These are phyloP conservation scores for Malacosoma neustria DNA, from an alignment of 2,888 invertebrate species.

Conservation along the genomic window DNA sequence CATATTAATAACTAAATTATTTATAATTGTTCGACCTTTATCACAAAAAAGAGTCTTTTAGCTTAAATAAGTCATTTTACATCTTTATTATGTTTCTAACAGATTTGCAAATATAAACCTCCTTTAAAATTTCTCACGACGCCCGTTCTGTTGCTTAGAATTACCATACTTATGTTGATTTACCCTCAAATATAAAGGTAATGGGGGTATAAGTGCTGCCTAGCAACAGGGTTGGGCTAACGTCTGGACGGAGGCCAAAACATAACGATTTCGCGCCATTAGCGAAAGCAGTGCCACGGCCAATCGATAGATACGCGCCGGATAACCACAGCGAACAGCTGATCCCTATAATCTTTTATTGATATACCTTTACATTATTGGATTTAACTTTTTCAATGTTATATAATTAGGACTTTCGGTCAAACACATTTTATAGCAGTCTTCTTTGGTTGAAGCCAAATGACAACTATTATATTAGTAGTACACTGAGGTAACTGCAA, in stretches of 20 bases:
- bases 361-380: background rate
- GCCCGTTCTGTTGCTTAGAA: too few relatives aligned
- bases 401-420: too few relatives aligned
- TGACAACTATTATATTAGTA: background rate
- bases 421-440: too few relatives aligned
- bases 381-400: background rate
- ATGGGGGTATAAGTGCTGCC: conserved; percentile 20
- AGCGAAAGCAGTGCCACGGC: conserved; percentile 38
- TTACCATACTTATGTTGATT: too few relatives aligned
- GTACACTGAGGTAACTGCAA: background rate
- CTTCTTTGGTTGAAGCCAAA: background rate
- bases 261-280: conserved; percentile 35
- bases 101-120: too few relatives aligned
- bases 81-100: too few relatives aligned
- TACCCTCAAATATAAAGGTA: too few relatives aligned
- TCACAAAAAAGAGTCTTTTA: too few relatives aligned
- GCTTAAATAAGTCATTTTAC: too few relatives aligned
- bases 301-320: conserved; percentile 47
- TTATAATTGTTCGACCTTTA: too few relatives aligned
- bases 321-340: conserved; percentile 45
- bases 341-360: conserved; percentile 18
- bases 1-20: too few relatives aligned
- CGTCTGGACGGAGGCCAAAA: conserved; percentile 54
- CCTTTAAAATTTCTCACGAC: too few relatives aligned
- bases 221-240: conserved; percentile 38